These are phyloP conservation scores for Zeus faber DNA, from an alignment of 2,113 vertebrate genomes.

Conservation along the genomic window DNA sequence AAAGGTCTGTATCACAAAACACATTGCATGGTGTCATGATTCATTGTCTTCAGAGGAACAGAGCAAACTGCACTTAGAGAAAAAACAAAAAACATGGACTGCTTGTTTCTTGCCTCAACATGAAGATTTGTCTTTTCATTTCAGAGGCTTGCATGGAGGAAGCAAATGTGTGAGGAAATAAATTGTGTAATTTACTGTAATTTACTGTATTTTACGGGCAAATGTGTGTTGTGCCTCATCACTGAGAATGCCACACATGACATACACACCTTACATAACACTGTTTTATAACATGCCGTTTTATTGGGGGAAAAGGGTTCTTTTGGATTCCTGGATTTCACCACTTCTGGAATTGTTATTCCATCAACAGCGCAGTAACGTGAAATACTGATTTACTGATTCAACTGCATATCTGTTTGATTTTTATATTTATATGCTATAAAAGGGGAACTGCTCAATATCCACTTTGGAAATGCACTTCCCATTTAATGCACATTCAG, in stretches of 20 bases:
- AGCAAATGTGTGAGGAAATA: slow-evolving; percentile 69
- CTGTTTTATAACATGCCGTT: background rate
- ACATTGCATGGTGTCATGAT: slow-evolving; percentile 60
- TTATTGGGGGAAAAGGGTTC: background rate
- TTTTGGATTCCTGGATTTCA: too few relatives aligned
- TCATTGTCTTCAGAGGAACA: slow-evolving; percentile 64
- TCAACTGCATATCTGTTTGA: too few relatives aligned
- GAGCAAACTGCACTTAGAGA: slow-evolving; percentile 60
- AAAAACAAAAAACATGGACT: slow-evolving; percentile 26
- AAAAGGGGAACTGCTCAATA: too few relatives aligned
- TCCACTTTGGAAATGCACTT: too few relatives aligned
- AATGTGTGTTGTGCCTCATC: slow-evolving; percentile 55
- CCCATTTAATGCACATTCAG: too few relatives aligned
- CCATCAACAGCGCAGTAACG: too few relatives aligned
- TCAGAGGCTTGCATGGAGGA: slow-evolving; percentile 47
- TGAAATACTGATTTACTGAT: too few relatives aligned
- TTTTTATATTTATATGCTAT: too few relatives aligned
- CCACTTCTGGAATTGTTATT: too few relatives aligned
- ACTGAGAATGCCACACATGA: slow-evolving; percentile 50
- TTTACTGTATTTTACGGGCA: slow-evolving; percentile 53
- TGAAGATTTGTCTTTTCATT: slow-evolving; percentile 60
- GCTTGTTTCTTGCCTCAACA: slow-evolving; percentile 48
- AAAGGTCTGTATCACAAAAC: slow-evolving; percentile 64
- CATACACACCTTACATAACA: background rate
- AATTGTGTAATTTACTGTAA: too few relatives aligned